Base-by-base conservation (phyloP, 2,113 vertebrate genomes). In the Osmerus eperlanus region DNA sequence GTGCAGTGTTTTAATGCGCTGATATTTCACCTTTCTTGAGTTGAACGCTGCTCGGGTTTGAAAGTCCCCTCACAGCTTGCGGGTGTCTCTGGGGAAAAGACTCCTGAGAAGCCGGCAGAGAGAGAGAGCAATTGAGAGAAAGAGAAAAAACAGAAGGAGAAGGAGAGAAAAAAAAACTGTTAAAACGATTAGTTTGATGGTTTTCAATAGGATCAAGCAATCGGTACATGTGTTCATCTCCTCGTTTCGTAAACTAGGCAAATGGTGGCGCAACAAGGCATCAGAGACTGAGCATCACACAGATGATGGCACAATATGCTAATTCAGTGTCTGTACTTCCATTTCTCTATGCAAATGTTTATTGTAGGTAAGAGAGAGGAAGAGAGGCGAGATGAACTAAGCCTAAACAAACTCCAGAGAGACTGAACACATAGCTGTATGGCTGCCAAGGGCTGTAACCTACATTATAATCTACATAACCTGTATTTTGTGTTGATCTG, bases 1-100 rank as follows among this genome's bases (percentile, higher is more conserved):
- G 84, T 82, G 84, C 75, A 80, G 76, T 81, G 77, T 81, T 87
- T 85, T 87, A 88, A 86, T 81, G 73, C 62, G 62, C 81, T 87
- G 81, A 83, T 89, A 82, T 89, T 88, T 89, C 82, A 89, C 56
- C 76, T 76, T 82, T 83, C 72, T 76, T 41, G 54, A 18, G 83
- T 83, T 63, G 80, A 80, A 79, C 41, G 83, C 63, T 55, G 65
- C 67, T 67, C 74, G 63, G 32, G 61, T 80, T 41, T 21, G 66
- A 72, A 71, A 56, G 28, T 81, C 79, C 74, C 70, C 72, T 74
- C 68, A 71, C 23, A 19, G 41, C 41, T 47, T 47, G 41, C 12
- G 41, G 41, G 9, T 47, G 41, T 47, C 41, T 47, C 41, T 12
- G 41, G 41, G 41, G 7, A 12, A 9, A 47, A 11, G 41, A 47